Conservation (phyloP, 2,113 vertebrate genomes). For the Cercocebus atys region DNA sequence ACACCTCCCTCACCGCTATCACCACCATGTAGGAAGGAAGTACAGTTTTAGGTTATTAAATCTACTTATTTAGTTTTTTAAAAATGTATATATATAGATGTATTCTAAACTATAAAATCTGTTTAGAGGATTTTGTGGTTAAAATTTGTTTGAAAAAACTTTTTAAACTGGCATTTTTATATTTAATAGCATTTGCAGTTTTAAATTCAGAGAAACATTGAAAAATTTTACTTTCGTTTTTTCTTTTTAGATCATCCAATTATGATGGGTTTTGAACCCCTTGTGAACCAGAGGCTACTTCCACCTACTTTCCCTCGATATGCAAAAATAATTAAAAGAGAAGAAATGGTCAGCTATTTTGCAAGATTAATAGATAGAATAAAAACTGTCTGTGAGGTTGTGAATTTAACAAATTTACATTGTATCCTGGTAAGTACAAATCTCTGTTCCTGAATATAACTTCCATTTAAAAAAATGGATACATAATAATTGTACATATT, state of each 20-base stretch:
- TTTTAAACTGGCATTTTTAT: slow-evolving; percentile 36
- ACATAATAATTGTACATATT: background rate
- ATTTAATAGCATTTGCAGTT: slow-evolving; percentile 51
- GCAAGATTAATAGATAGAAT: slow-evolving; percentile 97
- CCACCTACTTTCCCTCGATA: slow-evolving; percentile 98
- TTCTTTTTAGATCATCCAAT: slow-evolving; percentile 95
- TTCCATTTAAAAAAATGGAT: background rate
- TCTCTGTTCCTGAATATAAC: slow-evolving; percentile 49
- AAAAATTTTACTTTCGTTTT: background rate
- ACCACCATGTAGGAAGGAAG: background rate
- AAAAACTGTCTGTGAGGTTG: slow-evolving; percentile 98
- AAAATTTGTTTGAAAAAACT: slow-evolving; percentile 25
- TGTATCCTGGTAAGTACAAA: slow-evolving; percentile 93
- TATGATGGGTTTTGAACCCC: slow-evolving; percentile 99
- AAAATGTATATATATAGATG: background rate
- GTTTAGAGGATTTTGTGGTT: background rate
- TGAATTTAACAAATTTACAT: slow-evolving; percentile 96
- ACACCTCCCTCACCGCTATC: background rate
- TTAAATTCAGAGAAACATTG: slow-evolving; percentile 35
- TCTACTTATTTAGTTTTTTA: background rate
- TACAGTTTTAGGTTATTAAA: background rate
- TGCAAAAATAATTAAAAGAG: slow-evolving; percentile 98
- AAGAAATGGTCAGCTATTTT: slow-evolving; percentile 99
- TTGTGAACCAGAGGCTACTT: slow-evolving; percentile 98
- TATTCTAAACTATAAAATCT: slow-evolving; percentile 29